Percentiles rank a stretch among this genome's conserved stretches.
Evolutionary conservation across 2,888 invertebrate species (phyloP).

Genomic region (Neria commutata): DNA sequence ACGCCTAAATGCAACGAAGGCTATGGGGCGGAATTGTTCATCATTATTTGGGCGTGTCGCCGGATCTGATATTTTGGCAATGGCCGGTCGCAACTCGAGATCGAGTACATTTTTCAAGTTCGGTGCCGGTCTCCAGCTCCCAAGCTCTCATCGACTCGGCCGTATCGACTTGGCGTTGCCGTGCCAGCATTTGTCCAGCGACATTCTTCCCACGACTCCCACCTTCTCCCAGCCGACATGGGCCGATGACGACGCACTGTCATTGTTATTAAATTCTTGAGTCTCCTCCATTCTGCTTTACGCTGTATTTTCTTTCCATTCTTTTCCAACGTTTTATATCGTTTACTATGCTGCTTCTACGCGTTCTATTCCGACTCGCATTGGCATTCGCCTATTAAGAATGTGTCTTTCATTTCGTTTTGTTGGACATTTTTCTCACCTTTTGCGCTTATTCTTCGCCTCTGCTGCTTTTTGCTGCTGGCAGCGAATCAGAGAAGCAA

Average conservation of each 20-base stretch:
- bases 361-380: neutral
- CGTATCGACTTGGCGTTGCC: neutral
- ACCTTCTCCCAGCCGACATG: no score
- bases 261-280: slow-evolving; percentile 2
- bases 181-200: neutral
- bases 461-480: neutral
- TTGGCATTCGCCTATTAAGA: neutral
- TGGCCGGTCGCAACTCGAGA: neutral
- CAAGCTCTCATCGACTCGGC: neutral
- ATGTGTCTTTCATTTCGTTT: neutral
- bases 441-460: neutral
- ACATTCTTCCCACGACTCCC: neutral
- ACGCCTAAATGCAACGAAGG: neutral
- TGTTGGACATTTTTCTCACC: neutral
- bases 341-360: slow-evolving; percentile 1
- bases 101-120: neutral
- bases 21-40: neutral
- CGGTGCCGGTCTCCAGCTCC: neutral
- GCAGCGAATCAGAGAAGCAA: neutral
- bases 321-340: neutral
- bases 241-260: neutral
- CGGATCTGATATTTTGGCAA: no score
- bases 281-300: neutral
- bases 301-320: neutral
- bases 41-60: slow-evolving; percentile 12